Percentiles rank a stretch among this genome's conserved stretches.
These are phyloP conservation scores for Microtus agrestis DNA, from an alignment of 2,797 vertebrate genomes.

Conservation along the genomic window DNA sequence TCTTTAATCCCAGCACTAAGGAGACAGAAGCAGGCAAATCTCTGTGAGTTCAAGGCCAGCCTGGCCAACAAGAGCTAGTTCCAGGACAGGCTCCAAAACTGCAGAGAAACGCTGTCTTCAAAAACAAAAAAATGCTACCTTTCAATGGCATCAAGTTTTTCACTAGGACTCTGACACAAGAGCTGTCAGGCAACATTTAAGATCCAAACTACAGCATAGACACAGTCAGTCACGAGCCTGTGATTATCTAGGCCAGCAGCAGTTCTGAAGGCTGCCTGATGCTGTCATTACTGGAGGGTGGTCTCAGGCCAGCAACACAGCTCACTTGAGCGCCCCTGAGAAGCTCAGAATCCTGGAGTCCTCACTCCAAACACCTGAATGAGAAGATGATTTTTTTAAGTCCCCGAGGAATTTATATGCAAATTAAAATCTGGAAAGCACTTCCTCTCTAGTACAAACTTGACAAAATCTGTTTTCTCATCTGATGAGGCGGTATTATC, in stretches of 20 bases:
- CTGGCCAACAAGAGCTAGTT: too few relatives aligned
- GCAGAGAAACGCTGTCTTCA: too few relatives aligned
- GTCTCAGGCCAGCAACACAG: accelerated
- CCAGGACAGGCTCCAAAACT: too few relatives aligned
- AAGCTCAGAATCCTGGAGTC: not conserved
- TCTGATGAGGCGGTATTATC: slow-evolving; percentile 62
- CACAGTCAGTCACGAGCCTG: accelerated
- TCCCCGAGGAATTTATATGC: slow-evolving; percentile 32
- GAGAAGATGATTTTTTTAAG: not conserved
- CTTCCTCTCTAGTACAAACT: slow-evolving; percentile 50
- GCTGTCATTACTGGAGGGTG: accelerated
- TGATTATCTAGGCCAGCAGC: not conserved
- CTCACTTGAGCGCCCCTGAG: not conserved
- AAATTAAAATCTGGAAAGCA: slow-evolving; percentile 64
- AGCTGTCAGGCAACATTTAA: not conserved
- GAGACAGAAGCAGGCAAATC: accelerated
- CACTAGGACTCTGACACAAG: not conserved
- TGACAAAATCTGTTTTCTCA: slow-evolving; percentile 72
- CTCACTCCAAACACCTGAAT: not conserved
- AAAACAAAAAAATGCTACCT: not conserved
- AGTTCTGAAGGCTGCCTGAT: accelerated
- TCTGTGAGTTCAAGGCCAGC: too few relatives aligned
- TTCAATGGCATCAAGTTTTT: not conserved
- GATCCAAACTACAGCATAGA: not conserved
- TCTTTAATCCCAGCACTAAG: too few relatives aligned